Base-by-base conservation (phyloP, 2,113 vertebrate species). In the Oxygymnocypris stewartii region DNA sequence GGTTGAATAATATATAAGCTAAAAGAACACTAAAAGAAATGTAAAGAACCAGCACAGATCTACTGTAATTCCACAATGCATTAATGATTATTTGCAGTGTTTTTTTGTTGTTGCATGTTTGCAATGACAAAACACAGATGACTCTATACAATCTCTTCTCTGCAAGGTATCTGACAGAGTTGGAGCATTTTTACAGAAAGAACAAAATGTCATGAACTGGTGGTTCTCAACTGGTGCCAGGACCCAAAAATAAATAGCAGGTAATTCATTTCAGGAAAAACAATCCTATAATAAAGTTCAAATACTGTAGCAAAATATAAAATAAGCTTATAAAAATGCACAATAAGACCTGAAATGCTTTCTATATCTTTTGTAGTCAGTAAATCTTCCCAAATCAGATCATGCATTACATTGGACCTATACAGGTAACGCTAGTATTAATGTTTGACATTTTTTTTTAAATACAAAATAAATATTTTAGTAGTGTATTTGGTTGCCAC, bases 31-130 rank as follows among this genome's bases (percentile, higher is more conserved):
- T 8, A 51, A 59, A 51, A 42, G 6, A 65, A 8, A 25, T 82
- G 18, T 54, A 35, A 69, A 71, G 44, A 69, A 82, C 44, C 35
- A 82, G 63, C 80, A 82, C 80, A 82, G 16, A 82, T 82, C 31
- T 67, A 82, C 40, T 63, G 37, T 67, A 47, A 20, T 18, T 81
- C 37, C 35, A 71, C 16, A 4, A 23, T 40, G 69, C 69, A 16
- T 49, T 67, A 13, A 25, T 81, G 63, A 69, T 51, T 65, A 44
- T 67, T 49, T 49, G 40, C n/a, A n/a, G n/a, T n/a, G n/a, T n/a
- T n/a, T n/a, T n/a, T n/a, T n/a, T n/a, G n/a, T n/a, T n/a, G n/a
- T n/a, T n/a, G n/a, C n/a, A n/a, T n/a, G n/a, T n/a, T n/a, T n/a
- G n/a, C n/a, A n/a, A n/a, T n/a, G n/a, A 31, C 23, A 14, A n/a